Conservation (phyloP, 2,888 invertebrate species). For the Sicus ferrugineus region DNA sequence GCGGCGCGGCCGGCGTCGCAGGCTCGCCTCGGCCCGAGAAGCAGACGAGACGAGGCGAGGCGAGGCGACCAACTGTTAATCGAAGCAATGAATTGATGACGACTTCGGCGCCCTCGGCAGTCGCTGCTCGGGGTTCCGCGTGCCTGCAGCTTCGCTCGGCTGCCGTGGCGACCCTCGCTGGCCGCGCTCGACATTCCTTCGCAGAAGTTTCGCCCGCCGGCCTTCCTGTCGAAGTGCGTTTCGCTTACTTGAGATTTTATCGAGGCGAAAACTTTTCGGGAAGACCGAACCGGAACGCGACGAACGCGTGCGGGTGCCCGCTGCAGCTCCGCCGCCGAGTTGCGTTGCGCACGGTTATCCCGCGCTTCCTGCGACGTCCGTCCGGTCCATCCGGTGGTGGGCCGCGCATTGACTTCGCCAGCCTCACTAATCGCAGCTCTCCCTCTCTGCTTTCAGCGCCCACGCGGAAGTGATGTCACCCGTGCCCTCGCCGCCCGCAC, state of each 20-base stretch:
- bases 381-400: no score
- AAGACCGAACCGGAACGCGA: background rate
- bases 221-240: slow-evolving; percentile 10
- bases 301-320: background rate
- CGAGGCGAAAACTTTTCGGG: background rate
- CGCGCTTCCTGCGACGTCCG: background rate
- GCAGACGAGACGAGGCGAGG: no score
- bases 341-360: background rate
- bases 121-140: no score
- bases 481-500: slow-evolving; percentile 28
- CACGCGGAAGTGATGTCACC: slow-evolving; percentile 40
- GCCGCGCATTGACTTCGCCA: background rate
- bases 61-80: no score
- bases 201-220: slow-evolving; percentile 2
- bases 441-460: slow-evolving; percentile 12
- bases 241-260: slow-evolving; percentile 1
- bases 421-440: background rate
- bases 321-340: no score
- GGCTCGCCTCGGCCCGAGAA: no score
- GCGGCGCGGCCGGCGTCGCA: background rate
- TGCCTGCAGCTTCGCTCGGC: no score
- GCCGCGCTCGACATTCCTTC: background rate
- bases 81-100: no score
- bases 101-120: no score
- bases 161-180: no score